Evolutionary conservation across 2,888 invertebrate species (phyloP).

Genomic region (Eupithecia vulgata): DNA sequence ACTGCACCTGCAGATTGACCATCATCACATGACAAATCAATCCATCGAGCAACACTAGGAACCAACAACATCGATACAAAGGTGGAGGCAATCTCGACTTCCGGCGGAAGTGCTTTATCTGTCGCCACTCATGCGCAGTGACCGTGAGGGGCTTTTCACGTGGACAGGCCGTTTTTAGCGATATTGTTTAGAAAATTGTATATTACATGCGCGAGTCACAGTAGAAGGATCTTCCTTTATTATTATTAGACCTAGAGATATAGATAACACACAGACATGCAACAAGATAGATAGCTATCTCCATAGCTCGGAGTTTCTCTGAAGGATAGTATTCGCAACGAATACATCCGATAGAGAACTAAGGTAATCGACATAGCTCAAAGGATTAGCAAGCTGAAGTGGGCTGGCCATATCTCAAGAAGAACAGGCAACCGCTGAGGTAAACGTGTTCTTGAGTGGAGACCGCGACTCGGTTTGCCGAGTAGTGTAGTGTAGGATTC

Average conservation of each 20-base stretch:
- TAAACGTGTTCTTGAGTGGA: too few relatives aligned
- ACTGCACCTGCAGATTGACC: constrained; percentile 1
- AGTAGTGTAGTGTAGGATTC: too few relatives aligned
- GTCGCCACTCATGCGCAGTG: constrained; percentile 72
- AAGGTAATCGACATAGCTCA: too few relatives aligned
- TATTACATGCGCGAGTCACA: background rate
- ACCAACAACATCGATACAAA: constrained; percentile 30
- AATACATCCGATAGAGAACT: too few relatives aligned
- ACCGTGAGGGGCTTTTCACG: constrained; percentile 51
- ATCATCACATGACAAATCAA: constrained; percentile 16
- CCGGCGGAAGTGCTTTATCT: constrained; percentile 77
- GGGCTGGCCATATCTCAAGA: too few relatives aligned
- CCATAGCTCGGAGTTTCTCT: too few relatives aligned
- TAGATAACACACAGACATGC: background rate
- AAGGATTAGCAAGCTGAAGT: too few relatives aligned
- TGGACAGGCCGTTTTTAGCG: constrained; percentile 14
- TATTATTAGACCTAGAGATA: background rate
- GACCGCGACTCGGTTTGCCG: too few relatives aligned
- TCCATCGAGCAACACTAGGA: constrained; percentile 27
- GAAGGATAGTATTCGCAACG: too few relatives aligned
- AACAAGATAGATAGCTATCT: too few relatives aligned
- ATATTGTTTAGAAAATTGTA: constrained; percentile 22
- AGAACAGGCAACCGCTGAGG: too few relatives aligned
- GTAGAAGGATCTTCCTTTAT: background rate
- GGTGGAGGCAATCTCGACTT: constrained; percentile 52